Base-by-base conservation (phyloP, 2,113 vertebrate species). In the Sapajus apella region DNA sequence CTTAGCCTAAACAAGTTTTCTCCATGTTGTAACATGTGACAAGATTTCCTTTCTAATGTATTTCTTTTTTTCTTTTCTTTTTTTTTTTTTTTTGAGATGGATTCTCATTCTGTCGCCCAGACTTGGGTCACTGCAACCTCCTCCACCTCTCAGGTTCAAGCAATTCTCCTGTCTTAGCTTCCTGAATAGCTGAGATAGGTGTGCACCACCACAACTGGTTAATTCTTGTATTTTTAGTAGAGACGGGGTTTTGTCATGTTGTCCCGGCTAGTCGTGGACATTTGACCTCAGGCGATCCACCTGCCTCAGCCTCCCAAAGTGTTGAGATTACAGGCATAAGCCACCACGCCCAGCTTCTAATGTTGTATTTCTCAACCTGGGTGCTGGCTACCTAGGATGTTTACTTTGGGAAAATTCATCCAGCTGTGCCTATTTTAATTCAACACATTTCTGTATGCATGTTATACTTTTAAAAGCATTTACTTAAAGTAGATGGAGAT, bases 331-430 rank as follows among this genome's bases (percentile, higher is more conserved):
- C 66, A 68, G 66, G 66, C 0, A 5, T 68, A 32, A 68, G 66
- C 14, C 30, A 68, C 66, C 66, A 68, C 2, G 16, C 30, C 32
- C 13, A 6, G 66, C 66, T 70, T 64, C 45, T 93, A 45, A 73
- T 83, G 70, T 66, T 90, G 3, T 82, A 27, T 91, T 94, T 91
- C 27, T 93, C 77, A 18, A 37, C 83, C 58, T 94, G 87, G 75
- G n/a, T 87, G 30, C 68, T 87, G 58, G 58, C 81, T 85, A 61
- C 43, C 52, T 43, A 30, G 61, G 17, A 81, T 50, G 20, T 83
- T 76, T 37, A 82, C 52, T 77, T 97, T 73, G 45, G 76, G 89
- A n/a, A 95, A 58, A 75, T 58, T 81, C 56, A 80, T n/a, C 73
- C 55, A 75, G 81, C 43, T 66, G 23, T 35, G 66, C 17, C 17